A percentile compares a stretch with the other conserved stretches of the same genome.
Conservation (phyloP, 2,113 vertebrate genomes). For the Bothrops jararaca region DNA sequence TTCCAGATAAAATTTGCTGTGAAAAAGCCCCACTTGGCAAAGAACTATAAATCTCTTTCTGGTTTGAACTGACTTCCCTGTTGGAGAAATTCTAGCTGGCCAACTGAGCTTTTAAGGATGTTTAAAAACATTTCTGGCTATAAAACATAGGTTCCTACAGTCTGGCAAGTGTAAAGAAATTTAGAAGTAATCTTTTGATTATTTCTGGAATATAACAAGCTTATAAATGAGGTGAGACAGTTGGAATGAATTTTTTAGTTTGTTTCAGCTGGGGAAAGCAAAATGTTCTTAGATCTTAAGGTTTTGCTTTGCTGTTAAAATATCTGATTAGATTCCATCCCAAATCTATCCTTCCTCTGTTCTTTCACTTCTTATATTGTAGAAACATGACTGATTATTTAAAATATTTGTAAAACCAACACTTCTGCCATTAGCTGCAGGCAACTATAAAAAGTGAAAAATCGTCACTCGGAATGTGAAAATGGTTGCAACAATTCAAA, state of each 20-base stretch:
- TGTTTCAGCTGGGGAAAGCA: neutral
- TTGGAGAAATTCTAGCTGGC: neutral
- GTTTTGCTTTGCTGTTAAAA: slow-evolving; percentile 35
- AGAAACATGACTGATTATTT: slow-evolving; percentile 37
- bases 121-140: neutral
- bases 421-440: slow-evolving; percentile 34
- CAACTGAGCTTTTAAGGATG: neutral
- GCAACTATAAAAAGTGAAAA: slow-evolving; percentile 2
- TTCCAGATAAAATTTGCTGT: neutral
- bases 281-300: slow-evolving; percentile 4
- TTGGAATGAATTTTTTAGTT: neutral
- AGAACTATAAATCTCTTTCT: neutral
- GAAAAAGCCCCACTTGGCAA: neutral
- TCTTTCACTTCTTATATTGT: slow-evolving; percentile 4
- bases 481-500: slow-evolving; percentile 33
- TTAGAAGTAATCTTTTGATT: neutral
- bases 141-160: neutral
- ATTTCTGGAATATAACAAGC: slow-evolving; percentile 2
- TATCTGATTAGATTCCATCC: neutral
- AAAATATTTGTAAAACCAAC: neutral
- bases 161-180: neutral
- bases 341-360: neutral
- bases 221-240: neutral
- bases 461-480: neutral
- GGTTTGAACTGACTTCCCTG: neutral